phyloP scores from a whole-genome alignment of 2,888 invertebrate species.

The Acanthosepion pharaonis region DNA sequence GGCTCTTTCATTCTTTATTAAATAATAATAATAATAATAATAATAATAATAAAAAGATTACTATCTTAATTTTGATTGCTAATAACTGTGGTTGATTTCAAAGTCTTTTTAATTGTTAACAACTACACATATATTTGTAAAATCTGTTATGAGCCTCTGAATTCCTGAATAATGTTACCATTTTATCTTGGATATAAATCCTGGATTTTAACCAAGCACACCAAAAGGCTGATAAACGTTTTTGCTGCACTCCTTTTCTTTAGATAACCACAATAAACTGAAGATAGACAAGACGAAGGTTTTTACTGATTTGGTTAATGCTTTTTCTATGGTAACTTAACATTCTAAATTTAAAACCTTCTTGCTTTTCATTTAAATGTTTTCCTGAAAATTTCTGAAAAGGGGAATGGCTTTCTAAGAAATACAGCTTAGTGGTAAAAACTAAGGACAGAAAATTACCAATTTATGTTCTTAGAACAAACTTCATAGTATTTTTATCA shows the following conservation, averaged over 20 bases:
- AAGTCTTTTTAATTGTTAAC: neutral
- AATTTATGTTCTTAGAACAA: too few relatives aligned
- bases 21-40: too few relatives aligned
- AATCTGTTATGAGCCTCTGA: too few relatives aligned
- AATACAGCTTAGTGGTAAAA: too few relatives aligned
- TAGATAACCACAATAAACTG: neutral
- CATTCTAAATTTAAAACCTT: neutral
- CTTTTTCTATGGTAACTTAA: neutral
- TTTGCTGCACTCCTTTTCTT: neutral
- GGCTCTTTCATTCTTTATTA: too few relatives aligned
- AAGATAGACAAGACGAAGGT: neutral
- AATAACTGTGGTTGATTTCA: too few relatives aligned
- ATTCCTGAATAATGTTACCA: neutral
- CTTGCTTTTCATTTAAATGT: neutral
- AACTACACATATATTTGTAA: too few relatives aligned
- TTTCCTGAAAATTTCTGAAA: neutral
- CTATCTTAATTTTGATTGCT: too few relatives aligned
- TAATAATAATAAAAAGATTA: too few relatives aligned
- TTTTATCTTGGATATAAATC: neutral
- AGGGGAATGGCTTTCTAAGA: too few relatives aligned
- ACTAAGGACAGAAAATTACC: too few relatives aligned
- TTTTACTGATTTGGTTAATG: neutral
- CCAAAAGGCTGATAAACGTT: neutral
- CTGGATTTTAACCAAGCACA: neutral
- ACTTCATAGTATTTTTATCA: too few relatives aligned